These are phyloP conservation scores for Sorex fumeus DNA, from an alignment of 2,113 vertebrate species.

Conservation along the genomic window DNA sequence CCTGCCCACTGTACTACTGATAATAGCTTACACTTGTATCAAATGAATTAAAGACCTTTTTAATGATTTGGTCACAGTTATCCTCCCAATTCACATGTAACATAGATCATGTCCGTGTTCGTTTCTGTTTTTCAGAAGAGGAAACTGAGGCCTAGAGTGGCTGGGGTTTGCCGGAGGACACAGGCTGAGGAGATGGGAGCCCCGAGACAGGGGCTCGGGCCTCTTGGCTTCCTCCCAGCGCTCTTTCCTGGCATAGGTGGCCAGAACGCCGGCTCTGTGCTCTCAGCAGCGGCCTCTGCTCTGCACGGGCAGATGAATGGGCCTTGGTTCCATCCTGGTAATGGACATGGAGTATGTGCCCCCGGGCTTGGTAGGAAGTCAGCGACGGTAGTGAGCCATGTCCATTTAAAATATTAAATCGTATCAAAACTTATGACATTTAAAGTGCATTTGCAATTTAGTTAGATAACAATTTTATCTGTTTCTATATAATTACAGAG, in stretches of 20 bases:
- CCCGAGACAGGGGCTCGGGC: not conserved
- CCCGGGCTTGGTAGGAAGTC: slow-evolving; percentile 43
- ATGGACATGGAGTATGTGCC: slow-evolving; percentile 64
- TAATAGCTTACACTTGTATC: slow-evolving; percentile 31
- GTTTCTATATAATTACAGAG: slow-evolving; percentile 86
- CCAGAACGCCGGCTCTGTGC: slow-evolving; percentile 14
- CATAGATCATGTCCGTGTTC: not conserved
- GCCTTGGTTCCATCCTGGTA: slow-evolving; percentile 69
- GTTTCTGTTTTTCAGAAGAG: not conserved
- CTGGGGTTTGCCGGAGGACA: not conserved
- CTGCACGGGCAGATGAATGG: slow-evolving; percentile 72
- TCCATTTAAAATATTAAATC: slow-evolving; percentile 77
- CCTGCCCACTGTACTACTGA: no score
- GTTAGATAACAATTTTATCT: slow-evolving; percentile 89
- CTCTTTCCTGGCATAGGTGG: not conserved
- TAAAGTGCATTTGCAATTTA: slow-evolving; percentile 85
- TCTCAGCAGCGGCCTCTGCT: not conserved
- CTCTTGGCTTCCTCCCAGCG: not conserved
- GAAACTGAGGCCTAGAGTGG: slow-evolving; percentile 10
- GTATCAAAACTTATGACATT: slow-evolving; percentile 75
- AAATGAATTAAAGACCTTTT: not conserved
- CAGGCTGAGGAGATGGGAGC: not conserved
- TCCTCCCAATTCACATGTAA: not conserved
- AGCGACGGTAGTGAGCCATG: slow-evolving; percentile 61
- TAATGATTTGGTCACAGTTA: slow-evolving; percentile 18